Evolutionary conservation across 2,113 vertebrate genomes (phyloP).

Genomic region (Chaetops frenatus): DNA sequence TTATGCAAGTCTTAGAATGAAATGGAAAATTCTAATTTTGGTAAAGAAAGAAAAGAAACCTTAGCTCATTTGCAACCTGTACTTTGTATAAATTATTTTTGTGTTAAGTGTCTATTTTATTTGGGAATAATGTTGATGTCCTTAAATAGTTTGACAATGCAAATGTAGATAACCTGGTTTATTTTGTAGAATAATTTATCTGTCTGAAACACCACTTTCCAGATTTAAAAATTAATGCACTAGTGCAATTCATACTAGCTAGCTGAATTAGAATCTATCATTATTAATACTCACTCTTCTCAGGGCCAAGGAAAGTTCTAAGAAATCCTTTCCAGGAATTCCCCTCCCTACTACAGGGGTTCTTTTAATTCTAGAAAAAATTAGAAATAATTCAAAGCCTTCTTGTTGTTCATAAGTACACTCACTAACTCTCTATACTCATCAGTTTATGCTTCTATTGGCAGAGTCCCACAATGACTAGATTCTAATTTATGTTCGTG

Average conservation of each 20-base stretch:
- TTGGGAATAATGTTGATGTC: neutral
- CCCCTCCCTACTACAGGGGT: rapidly evolving
- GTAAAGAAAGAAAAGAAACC: neutral
- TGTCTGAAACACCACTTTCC: neutral
- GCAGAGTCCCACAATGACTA: neutral
- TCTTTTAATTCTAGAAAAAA: neutral
- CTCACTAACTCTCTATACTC: neutral
- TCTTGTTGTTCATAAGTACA: neutral
- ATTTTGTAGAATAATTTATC: neutral
- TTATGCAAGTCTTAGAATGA: neutral
- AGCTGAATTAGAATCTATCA: neutral
- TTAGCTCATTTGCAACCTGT: neutral
- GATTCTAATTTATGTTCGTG: neutral
- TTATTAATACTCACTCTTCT: neutral
- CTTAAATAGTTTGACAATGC: neutral
- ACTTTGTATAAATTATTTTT: neutral
- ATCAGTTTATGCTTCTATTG: neutral
- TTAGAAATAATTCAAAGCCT: neutral
- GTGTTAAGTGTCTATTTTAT: neutral
- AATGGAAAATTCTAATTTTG: neutral
- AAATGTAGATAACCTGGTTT: neutral
- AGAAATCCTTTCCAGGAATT: neutral
- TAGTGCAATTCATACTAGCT: neutral
- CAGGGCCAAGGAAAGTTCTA: neutral
- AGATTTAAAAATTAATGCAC: neutral